Base-by-base conservation (phyloP, 2,113 vertebrate genomes). In the Alectura lathami region DNA sequence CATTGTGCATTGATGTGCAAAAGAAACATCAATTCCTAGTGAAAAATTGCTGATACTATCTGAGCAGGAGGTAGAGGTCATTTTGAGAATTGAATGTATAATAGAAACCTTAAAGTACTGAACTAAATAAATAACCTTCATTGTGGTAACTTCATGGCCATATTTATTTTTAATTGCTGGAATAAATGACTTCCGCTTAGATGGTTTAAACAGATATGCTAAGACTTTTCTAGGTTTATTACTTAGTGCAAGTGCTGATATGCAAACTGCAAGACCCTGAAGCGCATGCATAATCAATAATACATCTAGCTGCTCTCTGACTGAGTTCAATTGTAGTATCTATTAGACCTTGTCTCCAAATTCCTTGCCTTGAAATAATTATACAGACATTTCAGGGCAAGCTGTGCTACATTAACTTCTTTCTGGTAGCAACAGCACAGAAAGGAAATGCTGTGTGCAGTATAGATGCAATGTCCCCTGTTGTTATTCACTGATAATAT, bases 81-180 rank as follows among this genome's bases (percentile, higher is more conserved):
- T 94, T 42, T 88, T 88, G 82, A 57, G 73, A 96, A 91, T 69
- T n/a, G 22, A 92, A 78, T 86, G 27, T 93, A 94, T 94, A 94
- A 92, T 81, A 94, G 74, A 88, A 91, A 6, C 68, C 36, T 83
- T 86, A 69, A 92, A 94, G 26, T 76, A 77, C 47, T 80, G 45
- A 72, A 88, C 68, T 95, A 96, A 95, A 88, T 96, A 97, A 97
- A 95, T 96, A 91, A 79, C 34, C 22, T 70, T 89, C 68, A 70
- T 83, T 88, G 63, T 63, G 32, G 38, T 86, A 96, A 94, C 60
- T 30, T 96, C 74, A 84, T 88, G 53, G 85, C 32, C 53, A 47
- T 83, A 90, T 95, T 94, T 96, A 93, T 96, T 96, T 97, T 97
- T 96, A 97, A 97, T 96, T 97, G 45, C 67, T 96, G 45, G 83